Evolutionary conservation across 2,888 invertebrate genomes (phyloP), one percentile per base, ranked within the genome.

Genomic region (Eledone cirrhosa): DNA sequence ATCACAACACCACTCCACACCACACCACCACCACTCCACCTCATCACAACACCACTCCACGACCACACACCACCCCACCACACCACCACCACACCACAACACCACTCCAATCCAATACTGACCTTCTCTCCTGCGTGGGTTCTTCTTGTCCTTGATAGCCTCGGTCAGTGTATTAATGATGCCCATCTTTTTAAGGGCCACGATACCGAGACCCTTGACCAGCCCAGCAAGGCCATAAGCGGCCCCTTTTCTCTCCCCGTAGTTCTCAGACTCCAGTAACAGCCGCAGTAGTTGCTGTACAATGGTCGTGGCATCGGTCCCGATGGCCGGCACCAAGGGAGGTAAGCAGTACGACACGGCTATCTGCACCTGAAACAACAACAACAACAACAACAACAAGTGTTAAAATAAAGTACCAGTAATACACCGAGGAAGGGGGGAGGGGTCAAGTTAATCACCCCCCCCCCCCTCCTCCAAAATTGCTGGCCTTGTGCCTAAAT

Each of bases 141-240:
- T 97, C 90, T 98, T 98, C 91, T 99, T 99, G 90, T 99, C 97
- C 89, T 97, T 97, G 85, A 99, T 96, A 78, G 97, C 97, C 78
- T 94, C 95, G 0, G 96, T 97, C 77, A 98, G 92, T 82, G 95
- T 95, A 3, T 95, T 95, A 96, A 99, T 98, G 67, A 99, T 97
- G 86, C 98, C 97, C 74, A 97, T 93, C 87, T 99, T 97, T 89
- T 98, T 99, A 78, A 99, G 92, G 0, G 97, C 96, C 53, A 98
- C 92, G 84, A 99, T 98, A 31, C 99, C 99, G 90, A 99, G 94
- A 0, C 99, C 99, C 91, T 99, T 98, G 78, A 99, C 96, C 63
- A 93, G 87, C 1, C 99, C 99, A 0, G 99, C 99, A 79, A 99
- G 93, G 19, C 99, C 98, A 89, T 98, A 98, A 0, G 99, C 98